Base-by-base conservation (phyloP, 92 coral and sea anemone genomes). In the Umimayanthus chanpuru region DNA sequence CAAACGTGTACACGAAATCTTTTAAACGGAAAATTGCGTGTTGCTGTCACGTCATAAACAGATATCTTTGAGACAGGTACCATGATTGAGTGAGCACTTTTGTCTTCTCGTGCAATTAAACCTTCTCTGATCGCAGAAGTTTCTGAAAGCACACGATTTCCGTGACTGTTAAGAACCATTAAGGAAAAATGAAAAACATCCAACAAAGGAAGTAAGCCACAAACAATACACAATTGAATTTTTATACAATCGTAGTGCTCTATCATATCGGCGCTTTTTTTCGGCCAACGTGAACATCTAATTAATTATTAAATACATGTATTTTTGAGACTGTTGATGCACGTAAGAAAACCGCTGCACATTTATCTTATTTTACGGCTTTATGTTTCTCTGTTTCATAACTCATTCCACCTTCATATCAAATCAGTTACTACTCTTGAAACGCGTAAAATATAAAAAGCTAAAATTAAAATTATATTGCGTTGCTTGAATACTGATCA, bases 21-120 rank as follows among this genome's bases (percentile, higher is more conserved):
- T 23, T 38, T n/a, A 15, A 79, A 79, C 18, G 82, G 56, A 79
- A 79, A 79, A 28, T 79, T 79, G 41, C 82, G 30, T 47, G 82
- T 50, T 79, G 14, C 4, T 16, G 11, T n/a, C 67, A 79, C 64
- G 82, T 79, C 39, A 26, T 16, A 53, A 79, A n/a, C 11, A 20
- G 9, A 47, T 79, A 53, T 53, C 41, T 12, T 0, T 16, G 16
- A 21, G 25, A 8, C 18, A 41, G 15, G 32, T 36, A 3, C 39
- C 18, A 53, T 28, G n/a, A 50, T 28, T 79, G 40, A 2, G n/a
- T 7, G 26, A 12, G 26, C 20, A 3, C 56, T 29, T 47, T 79
- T 79, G 66, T 79, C 66, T 79, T 50, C 29, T 26, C 23, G 53
- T 29, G 82, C 68, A 49, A 79, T 50, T 79, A 47, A 50, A 49